Evolutionary conservation across 2,113 vertebrate genomes (phyloP), one percentile per base, ranked within the genome.

Genomic region (Pteropus alecto): DNA sequence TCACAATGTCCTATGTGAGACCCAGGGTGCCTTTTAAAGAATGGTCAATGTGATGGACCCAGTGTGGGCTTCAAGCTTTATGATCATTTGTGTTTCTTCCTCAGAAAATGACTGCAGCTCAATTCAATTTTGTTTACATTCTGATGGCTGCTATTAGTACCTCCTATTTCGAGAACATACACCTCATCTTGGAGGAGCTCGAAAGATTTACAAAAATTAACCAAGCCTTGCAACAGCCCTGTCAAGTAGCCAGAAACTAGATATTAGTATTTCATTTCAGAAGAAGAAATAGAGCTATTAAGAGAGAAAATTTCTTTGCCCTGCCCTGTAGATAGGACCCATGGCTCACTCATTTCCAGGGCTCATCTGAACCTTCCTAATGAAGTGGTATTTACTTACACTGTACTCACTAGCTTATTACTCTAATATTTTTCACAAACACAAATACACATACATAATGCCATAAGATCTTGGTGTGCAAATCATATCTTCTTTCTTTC

Each of bases 141-240:
- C 90, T 94, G 81, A 86, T 0, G 1, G 68, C 35, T 90, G 93
- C 96, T 97, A 96, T 95, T 96, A 97, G 93, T 94, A 94, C 82
- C 56, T 65, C 85, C 91, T 95, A 83, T 97, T 97, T 97, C 97
- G 82, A 97, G 89, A 97, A 94, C 91, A 97, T 92, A 93, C 82
- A 96, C 87, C 88, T 97, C 91, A 96, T 91, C 93, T 97, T 58
- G 1, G 82, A 97, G 93, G 67, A 95, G 85, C 88, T 96, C 97
- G 96, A 94, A 96, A 98, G 94, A 96, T 93, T 97, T 97, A 96
- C 90, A 85, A 95, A 97, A 92, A 97, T 97, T 90, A 97, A 77
- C 90, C 81, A 89, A 95, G 71, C 65, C 88, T 88, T 78, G 94
- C 35, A 90, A 94, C 60, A 96, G 90, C 87, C 41, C 94, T 85